Evolutionary conservation across 2,888 invertebrate genomes (phyloP).

Genomic region (Heteromurus nitidus): DNA sequence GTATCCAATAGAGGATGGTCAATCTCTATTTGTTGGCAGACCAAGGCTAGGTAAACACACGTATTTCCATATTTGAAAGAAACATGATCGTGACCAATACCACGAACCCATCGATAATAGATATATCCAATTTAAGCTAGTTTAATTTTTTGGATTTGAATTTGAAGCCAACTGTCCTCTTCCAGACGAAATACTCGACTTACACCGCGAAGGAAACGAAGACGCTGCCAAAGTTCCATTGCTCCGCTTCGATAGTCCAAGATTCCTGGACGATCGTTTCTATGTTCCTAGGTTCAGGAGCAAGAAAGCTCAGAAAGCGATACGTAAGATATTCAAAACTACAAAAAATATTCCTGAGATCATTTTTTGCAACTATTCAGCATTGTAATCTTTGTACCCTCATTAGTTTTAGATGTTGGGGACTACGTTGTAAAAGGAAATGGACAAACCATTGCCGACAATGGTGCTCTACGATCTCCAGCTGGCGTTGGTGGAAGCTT

Average conservation of each 20-base stretch:
- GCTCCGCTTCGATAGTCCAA: slow-evolving; percentile 6
- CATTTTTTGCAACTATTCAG: no score
- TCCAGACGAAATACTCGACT: background rate
- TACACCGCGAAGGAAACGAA: background rate
- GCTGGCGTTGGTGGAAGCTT: slow-evolving; percentile 21
- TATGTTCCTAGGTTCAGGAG: slow-evolving; percentile 15
- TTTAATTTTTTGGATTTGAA: no score
- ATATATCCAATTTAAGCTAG: no score
- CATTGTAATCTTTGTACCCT: no score
- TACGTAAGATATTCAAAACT: no score
- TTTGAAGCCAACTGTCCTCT: background rate
- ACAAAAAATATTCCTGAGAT: no score
- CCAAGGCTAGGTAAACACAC: background rate
- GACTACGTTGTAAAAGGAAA: slow-evolving; percentile 33
- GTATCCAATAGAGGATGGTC: background rate
- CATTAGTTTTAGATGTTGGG: slow-evolving; percentile 43
- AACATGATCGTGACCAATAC: no score
- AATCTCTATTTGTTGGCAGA: background rate
- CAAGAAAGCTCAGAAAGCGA: slow-evolving; percentile 35
- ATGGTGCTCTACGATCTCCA: background rate
- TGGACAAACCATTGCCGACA: background rate
- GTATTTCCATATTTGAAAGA: no score
- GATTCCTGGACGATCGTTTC: background rate
- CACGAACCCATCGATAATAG: no score
- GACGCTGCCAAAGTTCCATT: slow-evolving; percentile 19